Evolutionary conservation across 1,140 invertebrate species (phyloP), one percentile per base, ranked within the genome.

Genomic region (Coelopa frigida): DNA sequence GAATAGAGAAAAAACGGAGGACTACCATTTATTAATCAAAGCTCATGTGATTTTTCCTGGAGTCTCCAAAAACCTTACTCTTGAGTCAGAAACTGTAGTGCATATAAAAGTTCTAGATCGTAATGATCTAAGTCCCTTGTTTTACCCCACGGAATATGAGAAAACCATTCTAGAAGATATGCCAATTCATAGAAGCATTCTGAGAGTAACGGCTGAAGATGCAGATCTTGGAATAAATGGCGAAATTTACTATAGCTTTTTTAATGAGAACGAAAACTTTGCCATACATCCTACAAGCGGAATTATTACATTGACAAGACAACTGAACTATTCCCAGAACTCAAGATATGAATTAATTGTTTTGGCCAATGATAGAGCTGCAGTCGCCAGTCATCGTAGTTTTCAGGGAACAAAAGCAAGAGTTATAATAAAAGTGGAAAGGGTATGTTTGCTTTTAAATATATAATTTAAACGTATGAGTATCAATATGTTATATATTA

Each of bases 241-340:
- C 3, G 90, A 97, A 73, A 91, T 97, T 54, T 97, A 97, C 70
- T 98, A 96, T 68, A 94, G 87, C 69, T 85, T 97, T 54, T 73
- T 78, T n/a, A 79, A 92, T 48, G 72, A 78, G 14, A 90, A 83
- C 5, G 82, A 89, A 52, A 80, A 84, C 50, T 96, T 96, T 68
- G 85, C 89, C 5, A 82, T 96, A 45, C 89, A 98, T 73, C 91
- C 93, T 10, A 89, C 91, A 22, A 89, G 82, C 11, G 94, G 94
- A 3, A 80, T 91, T 8, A 80, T 97, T 29, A 85, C 87, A 3
- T 75, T 94, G 6, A 89, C 89, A 2, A 79, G 87, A 55, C 82
- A 83, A 14, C 73, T 95, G 23, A 77, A 78, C 45, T 85, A 81
- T 54, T 73, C 77, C 15, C 84, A 89, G 32, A 75, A 73, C 36